A percentile compares a stretch with the other conserved stretches of the same genome.
These are phyloP conservation scores for Puffinus mauretanicus DNA, from an alignment of 2,113 vertebrate genomes.

Conservation along the genomic window DNA sequence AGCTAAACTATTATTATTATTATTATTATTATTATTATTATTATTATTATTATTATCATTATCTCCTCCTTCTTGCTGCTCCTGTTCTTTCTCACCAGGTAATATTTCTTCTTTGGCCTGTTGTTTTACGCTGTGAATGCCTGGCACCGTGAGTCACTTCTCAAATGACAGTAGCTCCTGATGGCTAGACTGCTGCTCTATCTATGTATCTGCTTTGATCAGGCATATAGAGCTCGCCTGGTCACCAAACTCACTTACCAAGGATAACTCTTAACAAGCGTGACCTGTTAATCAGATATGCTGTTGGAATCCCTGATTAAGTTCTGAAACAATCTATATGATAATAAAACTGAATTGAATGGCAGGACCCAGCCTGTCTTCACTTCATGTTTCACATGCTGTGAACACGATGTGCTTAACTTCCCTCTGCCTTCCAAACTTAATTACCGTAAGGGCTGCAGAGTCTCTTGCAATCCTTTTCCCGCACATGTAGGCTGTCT, in stretches of 20 bases:
- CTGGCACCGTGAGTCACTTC: neutral
- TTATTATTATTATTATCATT: neutral
- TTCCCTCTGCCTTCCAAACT: neutral
- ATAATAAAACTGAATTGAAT: neutral
- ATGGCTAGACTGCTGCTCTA: neutral
- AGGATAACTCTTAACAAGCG: neutral
- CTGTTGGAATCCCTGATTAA: neutral
- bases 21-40: too few species aligned
- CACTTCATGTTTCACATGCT: neutral
- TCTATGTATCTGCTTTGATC: neutral
- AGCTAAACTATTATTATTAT: neutral
- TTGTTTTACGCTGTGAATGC: fast-evolving
- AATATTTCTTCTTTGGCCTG: neutral
- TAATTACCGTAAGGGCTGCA: too few species aligned
- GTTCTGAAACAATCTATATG: neutral
- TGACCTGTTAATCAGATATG: neutral
- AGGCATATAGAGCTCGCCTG: neutral
- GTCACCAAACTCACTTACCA: neutral
- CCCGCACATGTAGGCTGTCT: neutral
- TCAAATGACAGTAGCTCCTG: fast-evolving
- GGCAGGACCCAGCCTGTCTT: neutral
- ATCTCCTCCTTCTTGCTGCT: neutral
- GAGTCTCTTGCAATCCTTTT: neutral
- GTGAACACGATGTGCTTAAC: neutral
- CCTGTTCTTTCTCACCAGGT: neutral